Evolutionary conservation across 2,888 invertebrate species (phyloP).

Genomic region (Lamellibrachia columna): DNA sequence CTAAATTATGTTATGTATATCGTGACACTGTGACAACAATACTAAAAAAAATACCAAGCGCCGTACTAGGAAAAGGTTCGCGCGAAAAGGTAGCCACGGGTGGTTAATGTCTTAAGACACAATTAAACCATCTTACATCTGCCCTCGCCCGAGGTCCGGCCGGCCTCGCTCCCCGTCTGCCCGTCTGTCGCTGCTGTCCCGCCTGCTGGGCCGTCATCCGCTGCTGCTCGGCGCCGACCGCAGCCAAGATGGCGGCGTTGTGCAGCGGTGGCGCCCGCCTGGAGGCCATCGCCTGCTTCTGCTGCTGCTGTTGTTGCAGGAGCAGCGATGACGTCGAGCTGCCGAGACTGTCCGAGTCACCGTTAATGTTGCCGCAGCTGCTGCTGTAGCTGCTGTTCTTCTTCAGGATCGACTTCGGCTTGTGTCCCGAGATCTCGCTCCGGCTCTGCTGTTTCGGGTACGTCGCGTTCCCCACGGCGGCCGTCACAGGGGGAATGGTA

Average conservation of each 20-base stretch:
- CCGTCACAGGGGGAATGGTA: neutral
- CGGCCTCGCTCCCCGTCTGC: neutral
- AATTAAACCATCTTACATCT: neutral
- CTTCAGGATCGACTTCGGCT: neutral
- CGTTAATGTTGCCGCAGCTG: constrained; percentile 1
- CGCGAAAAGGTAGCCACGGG: too few relatives aligned
- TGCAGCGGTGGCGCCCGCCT: neutral
- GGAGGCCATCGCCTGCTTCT: neutral
- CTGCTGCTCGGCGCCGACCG: neutral
- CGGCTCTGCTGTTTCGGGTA: neutral
- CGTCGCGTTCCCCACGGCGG: neutral
- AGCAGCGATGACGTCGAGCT: neutral
- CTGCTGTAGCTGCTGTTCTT: constrained; percentile 12
- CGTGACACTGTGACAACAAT: too few relatives aligned
- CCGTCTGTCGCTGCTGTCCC: constrained; percentile 17
- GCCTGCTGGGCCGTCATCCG: neutral
- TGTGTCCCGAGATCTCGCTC: neutral
- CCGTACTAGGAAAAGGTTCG: too few relatives aligned
- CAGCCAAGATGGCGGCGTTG: neutral
- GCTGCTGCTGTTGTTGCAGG: neutral
- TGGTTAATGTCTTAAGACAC: neutral
- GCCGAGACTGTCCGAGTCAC: neutral
- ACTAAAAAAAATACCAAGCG: too few relatives aligned
- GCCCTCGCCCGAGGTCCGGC: constrained; percentile 14
- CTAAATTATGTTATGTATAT: too few relatives aligned